A percentile compares a stretch with the other conserved stretches of the same genome.
phyloP scores from a whole-genome alignment of 2,113 vertebrate species.

The Bubo scandiacus region DNA sequence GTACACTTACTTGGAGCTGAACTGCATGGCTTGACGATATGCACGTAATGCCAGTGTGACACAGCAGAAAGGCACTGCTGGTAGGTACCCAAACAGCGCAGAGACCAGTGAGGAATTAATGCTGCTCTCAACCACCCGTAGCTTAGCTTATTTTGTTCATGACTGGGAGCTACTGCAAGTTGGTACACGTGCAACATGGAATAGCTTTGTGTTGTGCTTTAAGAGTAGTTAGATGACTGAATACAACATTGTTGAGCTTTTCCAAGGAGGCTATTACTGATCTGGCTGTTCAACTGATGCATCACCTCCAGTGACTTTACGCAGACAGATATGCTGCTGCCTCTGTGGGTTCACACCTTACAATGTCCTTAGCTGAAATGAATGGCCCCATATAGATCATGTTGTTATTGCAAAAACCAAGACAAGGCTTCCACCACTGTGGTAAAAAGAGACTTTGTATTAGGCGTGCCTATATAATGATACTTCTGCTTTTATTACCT shows the following conservation, averaged over 20 bases:
- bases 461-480: neutral
- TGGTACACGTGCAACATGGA: neutral
- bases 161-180: neutral
- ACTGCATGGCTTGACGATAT: fast-evolving
- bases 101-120: neutral
- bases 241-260: neutral
- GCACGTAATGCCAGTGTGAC: fast-evolving
- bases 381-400: neutral
- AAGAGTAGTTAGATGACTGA: neutral
- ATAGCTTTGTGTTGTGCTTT: neutral
- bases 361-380: neutral
- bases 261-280: neutral
- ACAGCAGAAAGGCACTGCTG: neutral
- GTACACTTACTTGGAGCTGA: neutral
- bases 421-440: neutral
- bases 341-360: neutral
- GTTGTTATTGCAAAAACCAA: neutral
- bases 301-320: neutral
- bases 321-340: neutral
- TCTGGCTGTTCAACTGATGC: neutral
- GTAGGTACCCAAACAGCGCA: neutral
- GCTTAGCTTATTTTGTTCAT: neutral
- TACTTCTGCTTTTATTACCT: neutral
- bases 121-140: neutral
- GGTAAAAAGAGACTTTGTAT: neutral